Conservation (phyloP, 2,888 invertebrate genomes). For the Taphrorychus bicolor region DNA sequence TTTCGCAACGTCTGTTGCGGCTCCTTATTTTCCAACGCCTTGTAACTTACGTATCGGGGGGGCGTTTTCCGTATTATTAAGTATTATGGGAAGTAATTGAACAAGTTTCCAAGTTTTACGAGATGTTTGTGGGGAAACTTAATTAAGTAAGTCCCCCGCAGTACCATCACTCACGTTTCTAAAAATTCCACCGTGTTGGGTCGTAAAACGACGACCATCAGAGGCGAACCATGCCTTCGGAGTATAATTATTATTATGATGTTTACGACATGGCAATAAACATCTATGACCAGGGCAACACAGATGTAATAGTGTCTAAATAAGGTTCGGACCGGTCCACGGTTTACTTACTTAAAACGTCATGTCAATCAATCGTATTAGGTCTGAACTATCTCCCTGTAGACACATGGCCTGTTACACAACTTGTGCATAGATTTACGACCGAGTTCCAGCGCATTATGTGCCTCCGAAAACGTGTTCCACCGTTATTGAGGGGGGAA, state of each 20-base stretch:
- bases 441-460: background rate
- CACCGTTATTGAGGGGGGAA: background rate
- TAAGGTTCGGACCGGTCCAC: background rate
- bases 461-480: background rate
- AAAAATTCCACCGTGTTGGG: background rate
- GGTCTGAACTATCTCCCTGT: background rate
- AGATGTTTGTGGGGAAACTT: constrained; percentile 43
- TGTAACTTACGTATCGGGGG: constrained; percentile 40
- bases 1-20: constrained; percentile 14
- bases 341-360: background rate
- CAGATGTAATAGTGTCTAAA: background rate
- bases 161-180: background rate
- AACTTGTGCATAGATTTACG: background rate
- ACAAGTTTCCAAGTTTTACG: constrained; percentile 44
- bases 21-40: constrained; percentile 21
- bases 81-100: constrained; percentile 44
- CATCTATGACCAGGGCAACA: background rate
- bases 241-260: constrained; percentile 1
- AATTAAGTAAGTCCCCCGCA: constrained; percentile 41
- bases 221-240: constrained; percentile 16
- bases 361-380: background rate
- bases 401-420: background rate
- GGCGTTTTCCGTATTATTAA: constrained; percentile 42
- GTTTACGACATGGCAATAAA: background rate
- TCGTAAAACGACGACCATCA: constrained; percentile 21